Evolutionary conservation across 2,113 vertebrate genomes (phyloP).

Genomic region (Gavialis gangeticus): DNA sequence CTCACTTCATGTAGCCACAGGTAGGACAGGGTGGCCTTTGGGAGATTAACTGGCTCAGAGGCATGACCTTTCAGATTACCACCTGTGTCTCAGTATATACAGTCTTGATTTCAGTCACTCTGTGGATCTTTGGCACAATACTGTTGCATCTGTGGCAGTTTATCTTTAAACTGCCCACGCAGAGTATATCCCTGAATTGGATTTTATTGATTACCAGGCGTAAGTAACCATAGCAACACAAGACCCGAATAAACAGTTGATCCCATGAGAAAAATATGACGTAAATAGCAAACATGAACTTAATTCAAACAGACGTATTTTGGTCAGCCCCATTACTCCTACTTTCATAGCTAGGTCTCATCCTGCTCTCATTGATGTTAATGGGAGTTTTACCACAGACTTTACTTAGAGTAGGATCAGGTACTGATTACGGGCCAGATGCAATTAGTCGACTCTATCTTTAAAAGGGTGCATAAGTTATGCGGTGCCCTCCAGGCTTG

Average conservation of each 20-base stretch:
- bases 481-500: too few relatives aligned
- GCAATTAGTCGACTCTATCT: too few relatives aligned
- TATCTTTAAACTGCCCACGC: neutral
- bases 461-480: too few relatives aligned
- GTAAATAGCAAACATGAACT: neutral
- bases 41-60: too few relatives aligned
- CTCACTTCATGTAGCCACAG: neutral
- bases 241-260: neutral
- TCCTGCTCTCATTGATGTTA: neutral
- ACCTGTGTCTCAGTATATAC: neutral
- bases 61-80: too few relatives aligned
- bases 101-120: neutral
- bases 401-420: neutral
- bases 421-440: neutral
- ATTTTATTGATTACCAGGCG: neutral
- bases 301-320: neutral
- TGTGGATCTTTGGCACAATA: neutral
- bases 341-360: neutral
- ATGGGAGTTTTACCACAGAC: neutral
- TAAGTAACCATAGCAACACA: neutral
- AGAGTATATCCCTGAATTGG: neutral
- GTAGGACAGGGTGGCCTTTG: too few relatives aligned
- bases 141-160: rapidly evolving
- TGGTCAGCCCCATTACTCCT: neutral
- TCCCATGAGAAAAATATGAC: neutral